These are phyloP conservation scores for Notarius quadriscutis DNA, from an alignment of 2,113 vertebrate genomes.

Conservation along the genomic window DNA sequence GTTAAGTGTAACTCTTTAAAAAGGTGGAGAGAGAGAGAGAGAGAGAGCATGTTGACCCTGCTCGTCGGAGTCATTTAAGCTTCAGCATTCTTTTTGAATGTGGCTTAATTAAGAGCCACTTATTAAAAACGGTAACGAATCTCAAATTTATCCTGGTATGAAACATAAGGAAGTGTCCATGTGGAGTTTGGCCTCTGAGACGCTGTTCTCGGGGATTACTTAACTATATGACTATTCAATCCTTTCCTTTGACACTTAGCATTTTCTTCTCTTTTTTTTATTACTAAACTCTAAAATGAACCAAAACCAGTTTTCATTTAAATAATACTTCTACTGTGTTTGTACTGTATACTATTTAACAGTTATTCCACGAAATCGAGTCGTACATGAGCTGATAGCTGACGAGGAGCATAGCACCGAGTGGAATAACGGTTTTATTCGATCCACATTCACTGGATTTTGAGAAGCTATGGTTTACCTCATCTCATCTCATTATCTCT, in stretches of 20 bases:
- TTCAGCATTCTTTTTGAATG: slow-evolving; percentile 70
- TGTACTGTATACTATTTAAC: neutral
- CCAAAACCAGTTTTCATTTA: neutral
- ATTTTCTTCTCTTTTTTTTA: slow-evolving; percentile 54
- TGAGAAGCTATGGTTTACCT: no score
- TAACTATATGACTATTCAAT: slow-evolving; percentile 68
- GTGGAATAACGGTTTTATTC: no score
- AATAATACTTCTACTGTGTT: neutral
- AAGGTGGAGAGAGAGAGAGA: slow-evolving; percentile 45
- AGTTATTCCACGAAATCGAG: no score
- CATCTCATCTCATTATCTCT: no score
- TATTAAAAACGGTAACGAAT: slow-evolving; percentile 74
- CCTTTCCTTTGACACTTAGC: slow-evolving; percentile 61
- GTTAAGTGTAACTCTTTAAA: slow-evolving; percentile 54
- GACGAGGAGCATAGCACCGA: no score
- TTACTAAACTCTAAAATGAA: neutral
- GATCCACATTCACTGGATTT: no score
- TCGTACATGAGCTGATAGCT: no score
- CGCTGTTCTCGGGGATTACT: slow-evolving; percentile 63
- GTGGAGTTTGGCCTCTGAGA: slow-evolving; percentile 64
- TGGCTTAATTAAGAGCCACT: slow-evolving; percentile 78
- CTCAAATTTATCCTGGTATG: slow-evolving; percentile 70
- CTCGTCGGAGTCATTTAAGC: slow-evolving; percentile 69
- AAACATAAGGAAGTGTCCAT: slow-evolving; percentile 70
- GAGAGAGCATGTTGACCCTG: slow-evolving; percentile 65